Evolutionary conservation across 2,797 vertebrate genomes (phyloP).

Genomic region (Falco biarmicus): DNA sequence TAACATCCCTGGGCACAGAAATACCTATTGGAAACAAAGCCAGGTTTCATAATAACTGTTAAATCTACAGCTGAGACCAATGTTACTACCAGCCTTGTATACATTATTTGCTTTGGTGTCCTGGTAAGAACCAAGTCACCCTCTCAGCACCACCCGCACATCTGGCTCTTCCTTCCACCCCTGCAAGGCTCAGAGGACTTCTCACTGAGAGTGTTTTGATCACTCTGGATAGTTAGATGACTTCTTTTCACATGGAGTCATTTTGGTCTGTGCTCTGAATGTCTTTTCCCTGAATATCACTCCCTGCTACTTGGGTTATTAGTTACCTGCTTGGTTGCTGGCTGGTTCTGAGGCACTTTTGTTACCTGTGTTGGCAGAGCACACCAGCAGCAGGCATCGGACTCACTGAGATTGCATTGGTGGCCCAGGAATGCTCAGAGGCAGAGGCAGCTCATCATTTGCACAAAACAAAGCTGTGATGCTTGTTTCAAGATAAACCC

Average conservation of each 20-base stretch:
- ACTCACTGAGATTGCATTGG: rapidly evolving
- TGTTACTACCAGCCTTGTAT: not conserved
- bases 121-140: not conserved
- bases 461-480: not conserved
- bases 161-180: not conserved
- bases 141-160: not conserved
- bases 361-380: not conserved
- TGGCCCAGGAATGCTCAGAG: not conserved
- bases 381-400: not conserved
- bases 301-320: not conserved
- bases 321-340: not conserved
- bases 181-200: not conserved
- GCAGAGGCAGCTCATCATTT: not conserved
- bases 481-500: not conserved
- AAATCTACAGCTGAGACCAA: not conserved
- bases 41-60: not conserved
- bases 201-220: not conserved
- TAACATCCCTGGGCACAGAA: not conserved
- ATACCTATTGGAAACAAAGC: not conserved
- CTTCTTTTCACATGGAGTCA: not conserved
- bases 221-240: not conserved
- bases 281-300: not conserved
- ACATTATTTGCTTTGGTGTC: not conserved
- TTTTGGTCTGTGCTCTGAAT: not conserved
- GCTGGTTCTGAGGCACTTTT: not conserved